Conservation (phyloP, 2,113 vertebrate genomes). For the Calonectris borealis region DNA sequence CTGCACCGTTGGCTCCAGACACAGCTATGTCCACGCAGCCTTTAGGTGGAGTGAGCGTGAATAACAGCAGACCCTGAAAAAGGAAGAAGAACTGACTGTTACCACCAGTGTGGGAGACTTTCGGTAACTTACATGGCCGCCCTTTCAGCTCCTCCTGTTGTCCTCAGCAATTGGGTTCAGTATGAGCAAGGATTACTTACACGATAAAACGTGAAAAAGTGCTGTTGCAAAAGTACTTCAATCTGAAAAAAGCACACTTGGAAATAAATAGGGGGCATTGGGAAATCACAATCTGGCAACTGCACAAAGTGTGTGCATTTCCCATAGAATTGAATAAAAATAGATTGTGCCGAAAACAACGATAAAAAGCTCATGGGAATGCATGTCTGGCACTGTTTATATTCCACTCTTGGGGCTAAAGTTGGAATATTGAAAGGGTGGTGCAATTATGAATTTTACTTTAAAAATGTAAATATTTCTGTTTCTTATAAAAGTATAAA, state of each 20-base stretch:
- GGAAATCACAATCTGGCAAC: constrained; percentile 70
- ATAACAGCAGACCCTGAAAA: background rate
- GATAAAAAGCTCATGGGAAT: constrained; percentile 64
- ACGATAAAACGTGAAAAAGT: background rate
- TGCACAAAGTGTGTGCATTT: constrained; percentile 67
- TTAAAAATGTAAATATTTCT: constrained; percentile 35
- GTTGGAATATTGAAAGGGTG: constrained; percentile 28
- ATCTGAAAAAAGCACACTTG: constrained; percentile 42
- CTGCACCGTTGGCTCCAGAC: background rate
- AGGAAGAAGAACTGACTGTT: background rate
- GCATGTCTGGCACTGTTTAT: constrained; percentile 61
- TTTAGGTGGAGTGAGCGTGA: background rate
- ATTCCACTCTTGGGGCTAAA: constrained; percentile 29
- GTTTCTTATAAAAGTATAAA: background rate
- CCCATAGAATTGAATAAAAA: constrained; percentile 77
- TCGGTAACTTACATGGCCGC: background rate
- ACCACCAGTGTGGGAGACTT: background rate
- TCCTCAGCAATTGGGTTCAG: background rate
- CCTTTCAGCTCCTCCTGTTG: background rate
- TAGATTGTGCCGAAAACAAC: constrained; percentile 67
- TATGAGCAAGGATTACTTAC: background rate
- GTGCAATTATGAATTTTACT: background rate
- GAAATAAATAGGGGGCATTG: constrained; percentile 53
- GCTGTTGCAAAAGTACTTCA: constrained; percentile 6
- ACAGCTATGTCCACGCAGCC: background rate